Conservation (phyloP, 2,888 invertebrate species). For the Drosophila nr. perissopoda region DNA sequence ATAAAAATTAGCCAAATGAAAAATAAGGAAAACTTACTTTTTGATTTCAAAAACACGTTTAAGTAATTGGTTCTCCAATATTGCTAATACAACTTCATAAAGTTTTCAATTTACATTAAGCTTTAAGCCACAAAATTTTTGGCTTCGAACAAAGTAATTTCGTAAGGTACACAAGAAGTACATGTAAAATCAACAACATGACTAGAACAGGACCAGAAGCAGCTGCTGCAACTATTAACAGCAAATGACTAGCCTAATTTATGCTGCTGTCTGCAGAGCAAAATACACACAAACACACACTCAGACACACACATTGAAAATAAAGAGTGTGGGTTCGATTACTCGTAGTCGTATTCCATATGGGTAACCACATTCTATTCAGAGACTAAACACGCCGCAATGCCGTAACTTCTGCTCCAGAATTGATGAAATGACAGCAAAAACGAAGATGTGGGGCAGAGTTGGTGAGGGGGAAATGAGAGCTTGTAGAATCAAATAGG, state of each 20-base stretch:
- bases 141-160: conserved; percentile 58
- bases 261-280: conserved; percentile 60
- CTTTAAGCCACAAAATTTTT: neutral
- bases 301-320: neutral
- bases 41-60: neutral
- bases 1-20: neutral
- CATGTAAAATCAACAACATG: conserved; percentile 54
- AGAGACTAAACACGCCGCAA: conserved; percentile 66
- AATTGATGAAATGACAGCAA: conserved; percentile 70
- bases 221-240: conserved; percentile 69
- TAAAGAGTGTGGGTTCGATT: neutral
- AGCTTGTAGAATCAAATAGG: conserved; percentile 35
- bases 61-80: neutral
- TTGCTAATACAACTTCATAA: neutral
- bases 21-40: neutral
- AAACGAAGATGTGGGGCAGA: neutral
- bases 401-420: conserved; percentile 69
- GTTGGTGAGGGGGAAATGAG: neutral
- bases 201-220: conserved; percentile 29
- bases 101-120: conserved; percentile 11
- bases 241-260: conserved; percentile 77
- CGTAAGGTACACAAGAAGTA: conserved; percentile 58
- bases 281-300: conserved; percentile 10
- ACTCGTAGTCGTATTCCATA: conserved; percentile 34
- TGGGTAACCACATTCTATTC: conserved; percentile 67